Evolutionary conservation across 1,140 invertebrate genomes (phyloP).

Genomic region (Drosophila mojavensis): DNA sequence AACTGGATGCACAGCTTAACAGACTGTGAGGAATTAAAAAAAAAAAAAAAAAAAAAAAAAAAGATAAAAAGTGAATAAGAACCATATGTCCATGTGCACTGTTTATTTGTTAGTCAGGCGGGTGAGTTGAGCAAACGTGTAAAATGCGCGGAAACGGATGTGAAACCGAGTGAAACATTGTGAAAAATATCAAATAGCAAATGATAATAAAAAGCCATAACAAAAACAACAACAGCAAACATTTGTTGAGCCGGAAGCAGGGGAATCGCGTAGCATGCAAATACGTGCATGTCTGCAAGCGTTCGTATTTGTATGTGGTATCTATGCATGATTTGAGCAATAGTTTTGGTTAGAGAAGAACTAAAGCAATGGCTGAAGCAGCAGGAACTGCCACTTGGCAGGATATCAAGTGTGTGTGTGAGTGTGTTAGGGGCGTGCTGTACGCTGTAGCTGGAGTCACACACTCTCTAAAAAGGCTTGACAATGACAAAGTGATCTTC

Average conservation of each 20-base stretch:
- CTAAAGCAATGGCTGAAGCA: slow-evolving; percentile 27
- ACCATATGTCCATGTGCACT: slow-evolving; percentile 6
- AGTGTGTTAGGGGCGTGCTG: slow-evolving; percentile 33
- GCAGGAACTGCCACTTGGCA: slow-evolving; percentile 24
- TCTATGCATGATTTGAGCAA: slow-evolving; percentile 26
- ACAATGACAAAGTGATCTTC: slow-evolving; percentile 82
- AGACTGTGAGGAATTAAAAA: slow-evolving; percentile 22
- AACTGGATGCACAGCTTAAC: slow-evolving; percentile 49
- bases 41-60: slow-evolving; percentile 6
- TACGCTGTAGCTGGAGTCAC: slow-evolving; percentile 34
- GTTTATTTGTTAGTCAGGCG: slow-evolving; percentile 53
- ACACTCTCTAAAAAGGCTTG: slow-evolving; percentile 69
- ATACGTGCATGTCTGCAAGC: slow-evolving; percentile 26
- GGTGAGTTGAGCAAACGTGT: slow-evolving; percentile 75
- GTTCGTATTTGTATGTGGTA: slow-evolving; percentile 18
- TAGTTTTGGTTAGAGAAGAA: slow-evolving; percentile 30
- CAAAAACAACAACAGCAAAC: slow-evolving; percentile 34
- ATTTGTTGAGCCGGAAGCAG: slow-evolving; percentile 34
- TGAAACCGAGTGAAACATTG: slow-evolving; percentile 55
- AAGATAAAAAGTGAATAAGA: background rate
- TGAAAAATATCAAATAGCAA: slow-evolving; percentile 65
- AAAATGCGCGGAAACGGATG: slow-evolving; percentile 65
- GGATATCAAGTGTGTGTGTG: slow-evolving; percentile 32
- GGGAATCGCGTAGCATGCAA: slow-evolving; percentile 55
- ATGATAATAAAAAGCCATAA: background rate